Evolutionary conservation across 53 echinoderm and acorn worm species (phyloP), one percentile per base, ranked within the genome.

Genomic region (Henricia sp.): DNA sequence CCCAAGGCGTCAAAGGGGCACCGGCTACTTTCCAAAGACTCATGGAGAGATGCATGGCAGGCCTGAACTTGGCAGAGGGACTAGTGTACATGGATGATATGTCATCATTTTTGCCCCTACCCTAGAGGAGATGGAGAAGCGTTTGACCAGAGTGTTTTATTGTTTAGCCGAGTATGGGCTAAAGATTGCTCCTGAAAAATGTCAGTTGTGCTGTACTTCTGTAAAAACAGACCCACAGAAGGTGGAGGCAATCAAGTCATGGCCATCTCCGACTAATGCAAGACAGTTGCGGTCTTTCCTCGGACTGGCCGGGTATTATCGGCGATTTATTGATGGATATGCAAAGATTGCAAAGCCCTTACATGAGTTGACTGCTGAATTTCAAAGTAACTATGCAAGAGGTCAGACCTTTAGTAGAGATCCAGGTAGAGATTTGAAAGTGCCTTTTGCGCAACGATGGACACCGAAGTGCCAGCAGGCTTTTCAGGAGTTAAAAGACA

Each of bases 21-120:
- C 88, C 88, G 2, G 88, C 88, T 2, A 89, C 85, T 3, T 89
- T 91, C 43, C 88, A 88, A 44, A 50, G 84, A 21, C 65, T 89
- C 4, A 90, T 90, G 77, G 85, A 90, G 65, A 30, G 35, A 30
- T 90, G 90, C 26, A 76, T 90, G 77, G 41, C 85, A 14, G 85
- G 85, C 30, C 24, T 90, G 48, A 86, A 90, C 28, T 30, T 86
- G 42, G 17, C 28, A 0, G 88, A 85, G 35, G 85, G 52, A 37
- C 20, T 89, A 20, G 88, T 88, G 17, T 91, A 91, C 70, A 88
- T 88, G 88, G 84, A 88, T 42, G 92, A 91, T n/a, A n/a, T 30
- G 24, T 91, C 1, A 75, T 88, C 19, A 66, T 88, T 11, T 90
- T 68, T 58, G 84, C 68, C 0, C 39, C 71, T 19, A 71, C 85